These are phyloP conservation scores for Hoplostethus mediterraneus DNA, from an alignment of 2,797 vertebrate genomes.

Conservation along the genomic window DNA sequence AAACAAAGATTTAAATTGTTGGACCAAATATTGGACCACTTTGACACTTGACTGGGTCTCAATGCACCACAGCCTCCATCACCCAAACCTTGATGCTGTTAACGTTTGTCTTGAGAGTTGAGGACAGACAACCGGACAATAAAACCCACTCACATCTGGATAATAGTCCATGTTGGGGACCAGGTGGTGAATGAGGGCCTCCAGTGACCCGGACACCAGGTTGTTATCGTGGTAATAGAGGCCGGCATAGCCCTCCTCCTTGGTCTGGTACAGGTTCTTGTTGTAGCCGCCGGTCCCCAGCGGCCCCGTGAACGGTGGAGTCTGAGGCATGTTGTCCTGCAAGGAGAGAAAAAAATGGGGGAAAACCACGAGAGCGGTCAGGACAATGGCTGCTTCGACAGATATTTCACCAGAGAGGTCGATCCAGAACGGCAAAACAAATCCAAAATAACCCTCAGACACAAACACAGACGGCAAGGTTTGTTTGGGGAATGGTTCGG, in stretches of 20 bases:
- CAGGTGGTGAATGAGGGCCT: constrained; percentile 94
- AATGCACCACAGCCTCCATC: not conserved
- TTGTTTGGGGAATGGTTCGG: constrained; percentile 48
- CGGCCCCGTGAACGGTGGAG: constrained; percentile 90
- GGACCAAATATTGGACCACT: not conserved
- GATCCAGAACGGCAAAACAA: constrained; percentile 23
- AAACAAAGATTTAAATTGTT: constrained; percentile 8
- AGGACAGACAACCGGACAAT: not conserved
- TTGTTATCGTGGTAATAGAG: constrained; percentile 93
- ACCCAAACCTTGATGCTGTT: constrained; percentile 7
- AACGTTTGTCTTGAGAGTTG: not conserved
- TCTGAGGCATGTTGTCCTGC: constrained; percentile 95
- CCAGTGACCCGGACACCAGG: constrained; percentile 93
- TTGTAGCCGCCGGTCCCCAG: constrained; percentile 90
- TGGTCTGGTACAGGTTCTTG: constrained; percentile 89
- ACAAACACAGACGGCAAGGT: constrained; percentile 38
- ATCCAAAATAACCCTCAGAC: constrained; percentile 55
- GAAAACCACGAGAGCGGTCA: constrained; percentile 29
- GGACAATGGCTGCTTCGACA: not conserved
- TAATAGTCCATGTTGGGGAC: constrained; percentile 94
- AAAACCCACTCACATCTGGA: constrained; percentile 89
- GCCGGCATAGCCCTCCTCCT: constrained; percentile 87
- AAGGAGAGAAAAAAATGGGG: not conserved
- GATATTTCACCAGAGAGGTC: constrained; percentile 10
- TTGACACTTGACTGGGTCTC: not conserved